A percentile compares a stretch with the other conserved stretches of the same genome.
These are phyloP conservation scores for Glyphotaelius pellucidus DNA, from an alignment of 2,888 invertebrate genomes.

Conservation along the genomic window DNA sequence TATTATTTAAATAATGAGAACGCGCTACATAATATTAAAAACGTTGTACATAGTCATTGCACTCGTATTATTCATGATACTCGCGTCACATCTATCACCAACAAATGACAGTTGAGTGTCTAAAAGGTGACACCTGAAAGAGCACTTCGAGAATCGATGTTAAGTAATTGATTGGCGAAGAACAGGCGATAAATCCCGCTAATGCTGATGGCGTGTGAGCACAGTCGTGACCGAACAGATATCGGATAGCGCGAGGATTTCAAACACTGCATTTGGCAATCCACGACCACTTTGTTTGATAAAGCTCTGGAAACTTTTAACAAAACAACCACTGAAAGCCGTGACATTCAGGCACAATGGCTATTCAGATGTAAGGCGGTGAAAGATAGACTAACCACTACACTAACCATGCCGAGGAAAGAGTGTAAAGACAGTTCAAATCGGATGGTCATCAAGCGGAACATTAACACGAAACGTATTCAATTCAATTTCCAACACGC, in stretches of 20 bases:
- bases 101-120: neutral
- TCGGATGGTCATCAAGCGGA: neutral
- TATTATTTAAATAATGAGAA: too few relatives aligned
- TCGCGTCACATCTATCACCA: too few relatives aligned
- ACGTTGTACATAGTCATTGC: too few relatives aligned
- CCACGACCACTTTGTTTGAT: conserved; percentile 21
- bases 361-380: neutral
- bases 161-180: conserved; percentile 10
- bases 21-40: too few relatives aligned
- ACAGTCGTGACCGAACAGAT: conserved; percentile 13
- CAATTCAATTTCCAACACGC: too few relatives aligned
- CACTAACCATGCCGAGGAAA: neutral
- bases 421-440: neutral
- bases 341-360: conserved; percentile 4
- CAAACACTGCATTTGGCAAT: neutral
- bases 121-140: conserved; percentile 4
- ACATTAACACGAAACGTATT: neutral
- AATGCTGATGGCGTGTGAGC: conserved; percentile 3
- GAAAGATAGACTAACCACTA: neutral
- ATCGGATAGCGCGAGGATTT: conserved; percentile 14
- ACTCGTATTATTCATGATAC: too few relatives aligned
- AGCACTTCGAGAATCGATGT: conserved; percentile 6
- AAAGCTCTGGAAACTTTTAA: conserved; percentile 10
- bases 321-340: neutral
- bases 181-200: neutral